Evolutionary conservation across 1,140 invertebrate genomes (phyloP), one percentile per base, ranked within the genome.

Genomic region (Lysiphlebus fabarum): DNA sequence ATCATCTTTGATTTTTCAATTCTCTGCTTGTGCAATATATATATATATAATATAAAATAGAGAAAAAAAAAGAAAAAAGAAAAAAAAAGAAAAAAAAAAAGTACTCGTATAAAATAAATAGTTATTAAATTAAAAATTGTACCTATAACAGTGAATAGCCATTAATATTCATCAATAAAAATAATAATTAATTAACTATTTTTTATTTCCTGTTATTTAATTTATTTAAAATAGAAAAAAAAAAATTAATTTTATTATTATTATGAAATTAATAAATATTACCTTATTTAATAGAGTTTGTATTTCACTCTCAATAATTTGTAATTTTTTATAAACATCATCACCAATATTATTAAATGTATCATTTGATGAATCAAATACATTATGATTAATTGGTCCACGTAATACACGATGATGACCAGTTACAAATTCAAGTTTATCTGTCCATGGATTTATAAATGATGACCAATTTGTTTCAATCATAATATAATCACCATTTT

Each of bases 401-500:
- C 90, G 89, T 56, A 93, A 70, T 4, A 97, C 86, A 55, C 85
- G 82, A 81, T 97, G 93, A 68, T 94, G 87, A 58, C 91, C 93
- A 67, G 92, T 89, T 50, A 97, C 87, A 80, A 96, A 95, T 70
- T 97, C 95, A 53, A 97, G 79, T 76, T 90, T 90, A 70, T 85
- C 85, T 1, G 90, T 90, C 94, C 94, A 97, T 0, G 95, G 94
- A 83, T 96, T 96, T 37, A 95, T 85, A 74, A 96, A 96, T 59
- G 90, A 90, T 0, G 92, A 92, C 92, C 93, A 97, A 75, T 96
- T 92, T 0, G 93, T 95, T 76, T 95, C 90, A 38, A 96, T 75
- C 48, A 87, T 83, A 40, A 92, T 82, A 72, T 85, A 95, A 64
- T 86, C 85, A 1, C 92, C 91, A 74, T 96, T 96, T 70, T 92